These are phyloP conservation scores for Ctenopoma multispine DNA, from an alignment of 2,797 vertebrate genomes.

Conservation along the genomic window DNA sequence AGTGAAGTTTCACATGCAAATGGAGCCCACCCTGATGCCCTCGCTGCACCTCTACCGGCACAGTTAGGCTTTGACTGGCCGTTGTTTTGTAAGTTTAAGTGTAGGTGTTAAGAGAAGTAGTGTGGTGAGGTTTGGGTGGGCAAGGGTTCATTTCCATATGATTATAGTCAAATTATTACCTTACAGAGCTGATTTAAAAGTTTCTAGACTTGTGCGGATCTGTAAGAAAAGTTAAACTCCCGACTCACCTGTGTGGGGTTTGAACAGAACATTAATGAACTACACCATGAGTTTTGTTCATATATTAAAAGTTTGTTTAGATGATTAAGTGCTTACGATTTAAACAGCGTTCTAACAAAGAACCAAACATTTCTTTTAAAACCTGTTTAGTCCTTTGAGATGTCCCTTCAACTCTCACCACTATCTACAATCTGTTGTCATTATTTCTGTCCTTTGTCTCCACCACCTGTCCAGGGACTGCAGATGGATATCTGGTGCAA, in stretches of 20 bases:
- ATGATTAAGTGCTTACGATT: neutral
- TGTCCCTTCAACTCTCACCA: neutral
- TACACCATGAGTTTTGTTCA: neutral
- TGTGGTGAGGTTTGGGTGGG: neutral
- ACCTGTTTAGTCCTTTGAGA: neutral
- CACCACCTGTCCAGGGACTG: slow-evolving; percentile 18
- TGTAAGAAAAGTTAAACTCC: too few relatives aligned
- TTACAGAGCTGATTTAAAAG: neutral
- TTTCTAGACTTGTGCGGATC: neutral
- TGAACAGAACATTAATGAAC: neutral
- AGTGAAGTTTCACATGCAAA: slow-evolving; percentile 8
- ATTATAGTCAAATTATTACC: too few relatives aligned
- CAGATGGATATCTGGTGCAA: neutral
- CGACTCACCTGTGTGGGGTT: neutral
- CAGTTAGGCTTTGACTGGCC: neutral
- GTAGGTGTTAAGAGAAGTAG: neutral
- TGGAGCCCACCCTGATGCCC: neutral
- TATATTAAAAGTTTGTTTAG: neutral
- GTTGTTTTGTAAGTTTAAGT: neutral
- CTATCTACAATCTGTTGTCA: neutral
- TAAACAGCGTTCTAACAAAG: neutral
- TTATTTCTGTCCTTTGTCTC: slow-evolving; percentile 3
- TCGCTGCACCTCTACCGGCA: neutral
- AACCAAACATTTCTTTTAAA: neutral
- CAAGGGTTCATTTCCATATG: neutral